Conservation (phyloP, 2,113 vertebrate species). For the Neolamprologus caudopunctatus region DNA sequence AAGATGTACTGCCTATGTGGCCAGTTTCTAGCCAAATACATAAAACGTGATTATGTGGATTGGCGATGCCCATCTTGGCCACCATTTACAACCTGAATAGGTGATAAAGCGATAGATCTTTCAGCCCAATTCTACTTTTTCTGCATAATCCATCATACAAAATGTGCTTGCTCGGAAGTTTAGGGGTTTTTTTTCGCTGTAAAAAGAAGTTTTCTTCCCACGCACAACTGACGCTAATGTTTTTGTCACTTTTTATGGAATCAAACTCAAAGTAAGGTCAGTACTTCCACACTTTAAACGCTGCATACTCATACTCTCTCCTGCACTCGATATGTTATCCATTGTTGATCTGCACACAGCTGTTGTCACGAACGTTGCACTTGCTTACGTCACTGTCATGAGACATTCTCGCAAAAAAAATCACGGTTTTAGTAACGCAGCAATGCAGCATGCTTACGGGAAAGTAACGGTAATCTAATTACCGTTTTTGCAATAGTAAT, state of each 20-base stretch:
- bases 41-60: background rate
- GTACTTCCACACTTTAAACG: accelerated
- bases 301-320: background rate
- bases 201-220: accelerated
- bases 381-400: background rate
- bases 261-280: accelerated
- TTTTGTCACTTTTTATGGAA: background rate
- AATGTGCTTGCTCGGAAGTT: accelerated
- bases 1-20: accelerated
- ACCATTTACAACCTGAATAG: background rate
- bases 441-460: accelerated
- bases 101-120: background rate
- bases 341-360: accelerated
- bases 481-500: background rate
- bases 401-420: background rate
- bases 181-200: accelerated
- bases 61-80: background rate
- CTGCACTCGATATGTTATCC: accelerated
- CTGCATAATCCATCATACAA: background rate
- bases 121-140: background rate
- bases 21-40: background rate
- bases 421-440: background rate
- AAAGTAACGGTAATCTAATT: background rate
- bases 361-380: accelerated
- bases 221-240: accelerated